Conservation (phyloP, 35 echinoderm and acorn worm species). For the Lytechinus variegatus region DNA sequence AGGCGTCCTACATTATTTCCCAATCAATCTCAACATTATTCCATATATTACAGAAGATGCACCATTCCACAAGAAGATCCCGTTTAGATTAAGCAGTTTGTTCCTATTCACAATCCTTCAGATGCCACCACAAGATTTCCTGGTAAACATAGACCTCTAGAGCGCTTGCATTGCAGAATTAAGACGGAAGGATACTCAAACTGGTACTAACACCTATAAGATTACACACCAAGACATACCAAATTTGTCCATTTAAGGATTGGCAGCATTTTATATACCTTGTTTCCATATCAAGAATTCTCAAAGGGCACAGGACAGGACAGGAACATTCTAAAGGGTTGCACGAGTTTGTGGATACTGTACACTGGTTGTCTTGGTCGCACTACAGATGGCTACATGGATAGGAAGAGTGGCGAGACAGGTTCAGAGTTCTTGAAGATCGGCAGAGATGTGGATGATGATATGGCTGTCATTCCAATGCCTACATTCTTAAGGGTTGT, state of each 20-base stretch:
- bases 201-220: neutral
- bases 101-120: neutral
- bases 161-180: neutral
- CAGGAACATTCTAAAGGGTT: neutral
- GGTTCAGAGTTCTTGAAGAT: neutral
- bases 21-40: neutral
- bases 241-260: neutral
- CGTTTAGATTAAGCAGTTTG: neutral
- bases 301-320: neutral
- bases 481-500: neutral
- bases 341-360: neutral
- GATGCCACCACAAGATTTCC: neutral
- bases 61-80: neutral
- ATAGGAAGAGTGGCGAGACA: conserved; percentile 79
- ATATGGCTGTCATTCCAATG: conserved; percentile 59
- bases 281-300: neutral
- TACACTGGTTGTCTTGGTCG: neutral
- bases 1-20: neutral
- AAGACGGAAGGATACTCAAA: neutral
- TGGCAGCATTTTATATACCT: conserved; percentile 1
- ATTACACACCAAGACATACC: neutral
- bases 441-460: neutral
- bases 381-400: neutral
- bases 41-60: neutral
- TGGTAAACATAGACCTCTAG: neutral